Conservation (phyloP, 2,888 invertebrate genomes). For the Drosophila parthenogenetica region DNA sequence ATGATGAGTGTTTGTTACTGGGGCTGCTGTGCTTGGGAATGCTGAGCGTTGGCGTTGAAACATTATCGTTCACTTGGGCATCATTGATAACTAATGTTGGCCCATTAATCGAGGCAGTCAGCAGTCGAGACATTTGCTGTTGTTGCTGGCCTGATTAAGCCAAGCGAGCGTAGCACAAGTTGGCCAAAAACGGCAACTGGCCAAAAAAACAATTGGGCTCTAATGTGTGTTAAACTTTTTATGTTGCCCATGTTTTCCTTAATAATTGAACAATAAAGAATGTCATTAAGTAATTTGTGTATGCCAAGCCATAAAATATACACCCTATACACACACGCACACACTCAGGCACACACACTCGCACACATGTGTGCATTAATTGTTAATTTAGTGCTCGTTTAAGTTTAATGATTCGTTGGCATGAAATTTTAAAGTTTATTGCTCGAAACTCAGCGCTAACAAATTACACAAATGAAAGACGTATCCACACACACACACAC, state of each 20-base stretch:
- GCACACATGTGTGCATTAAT: constrained; percentile 55
- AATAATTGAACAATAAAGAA: constrained; percentile 78
- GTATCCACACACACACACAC: constrained; percentile 4
- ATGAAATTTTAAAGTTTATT: constrained; percentile 78
- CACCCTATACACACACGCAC: constrained; percentile 24
- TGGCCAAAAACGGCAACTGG: constrained; percentile 10
- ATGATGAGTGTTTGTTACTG: constrained; percentile 3
- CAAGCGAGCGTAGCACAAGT: constrained; percentile 18
- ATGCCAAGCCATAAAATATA: constrained; percentile 67
- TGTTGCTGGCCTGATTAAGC: constrained; percentile 46
- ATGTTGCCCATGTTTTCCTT: constrained; percentile 60
- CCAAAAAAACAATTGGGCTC: constrained; percentile 35
- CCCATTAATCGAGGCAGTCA: constrained; percentile 73
- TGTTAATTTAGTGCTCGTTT: constrained; percentile 78
- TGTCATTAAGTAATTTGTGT: constrained; percentile 78
- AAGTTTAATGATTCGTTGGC: constrained; percentile 75
- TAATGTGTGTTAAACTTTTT: constrained; percentile 73
- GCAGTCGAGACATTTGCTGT: constrained; percentile 18
- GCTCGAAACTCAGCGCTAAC: constrained; percentile 43
- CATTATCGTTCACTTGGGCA: constrained; percentile 78
- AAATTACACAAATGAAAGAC: constrained; percentile 51
- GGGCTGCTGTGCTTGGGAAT: not conserved
- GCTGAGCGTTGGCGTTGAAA: constrained; percentile 55
- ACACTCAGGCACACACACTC: constrained; percentile 8
- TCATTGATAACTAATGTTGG: constrained; percentile 80